Evolutionary conservation across 2,113 vertebrate species (phyloP).

Genomic region (Lynx canadensis): DNA sequence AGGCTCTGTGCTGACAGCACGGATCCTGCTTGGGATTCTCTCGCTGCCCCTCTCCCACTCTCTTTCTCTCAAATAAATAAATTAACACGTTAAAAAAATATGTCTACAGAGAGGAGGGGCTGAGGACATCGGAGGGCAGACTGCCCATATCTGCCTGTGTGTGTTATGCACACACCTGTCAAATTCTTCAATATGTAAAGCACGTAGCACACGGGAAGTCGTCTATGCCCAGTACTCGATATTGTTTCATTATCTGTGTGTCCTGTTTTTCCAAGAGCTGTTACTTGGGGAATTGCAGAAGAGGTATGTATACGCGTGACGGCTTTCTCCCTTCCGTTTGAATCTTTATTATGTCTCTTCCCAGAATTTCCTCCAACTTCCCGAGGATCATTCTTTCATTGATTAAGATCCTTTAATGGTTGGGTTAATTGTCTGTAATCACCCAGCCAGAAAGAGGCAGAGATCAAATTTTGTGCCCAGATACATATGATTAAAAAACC

Average conservation of each 20-base stretch:
- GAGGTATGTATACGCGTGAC: not conserved
- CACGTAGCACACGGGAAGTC: not conserved
- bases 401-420: not conserved
- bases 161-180: not conserved
- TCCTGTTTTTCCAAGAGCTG: not conserved
- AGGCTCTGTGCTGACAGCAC: too few species aligned
- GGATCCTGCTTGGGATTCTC: too few species aligned
- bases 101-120: not conserved
- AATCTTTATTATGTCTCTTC: not conserved
- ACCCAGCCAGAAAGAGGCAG: not conserved
- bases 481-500: not conserved
- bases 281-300: not conserved
- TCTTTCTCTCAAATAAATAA: too few species aligned
- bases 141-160: not conserved
- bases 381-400: not conserved
- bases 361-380: not conserved
- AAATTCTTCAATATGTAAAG: not conserved
- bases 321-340: not conserved
- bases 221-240: not conserved
- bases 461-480: not conserved
- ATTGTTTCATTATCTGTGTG: not conserved
- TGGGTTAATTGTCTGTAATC: not conserved
- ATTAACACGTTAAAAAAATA: not conserved
- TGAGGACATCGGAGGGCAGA: not conserved
- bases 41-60: too few species aligned